phyloP scores from a whole-genome alignment of 2,888 invertebrate genomes.

The Epicampocera succincta region DNA sequence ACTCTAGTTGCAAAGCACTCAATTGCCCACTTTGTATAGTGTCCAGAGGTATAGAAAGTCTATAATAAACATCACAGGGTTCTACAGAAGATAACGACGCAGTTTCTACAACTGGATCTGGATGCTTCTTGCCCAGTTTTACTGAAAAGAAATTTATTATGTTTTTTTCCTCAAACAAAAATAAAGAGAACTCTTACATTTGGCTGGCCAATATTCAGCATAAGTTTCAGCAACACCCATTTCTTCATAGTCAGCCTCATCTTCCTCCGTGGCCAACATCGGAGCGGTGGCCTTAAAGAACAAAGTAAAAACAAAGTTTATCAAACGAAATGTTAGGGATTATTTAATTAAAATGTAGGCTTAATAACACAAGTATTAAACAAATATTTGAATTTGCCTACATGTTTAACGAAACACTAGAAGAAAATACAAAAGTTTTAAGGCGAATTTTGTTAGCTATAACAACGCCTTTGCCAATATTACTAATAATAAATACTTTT shows the following conservation, averaged over 20 bases:
- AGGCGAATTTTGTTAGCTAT: too few relatives aligned
- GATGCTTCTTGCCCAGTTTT: constrained; percentile 96
- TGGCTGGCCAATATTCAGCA: constrained; percentile 98
- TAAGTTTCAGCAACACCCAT: constrained; percentile 99
- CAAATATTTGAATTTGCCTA: too few relatives aligned
- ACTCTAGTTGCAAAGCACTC: constrained; percentile 98
- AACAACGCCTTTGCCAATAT: too few relatives aligned
- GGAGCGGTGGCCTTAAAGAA: constrained; percentile 65
- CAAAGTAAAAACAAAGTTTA: background rate
- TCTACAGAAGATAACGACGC: constrained; percentile 98
- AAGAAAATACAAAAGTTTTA: too few relatives aligned
- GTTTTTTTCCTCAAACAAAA: background rate
- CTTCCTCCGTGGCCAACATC: constrained; percentile 84
- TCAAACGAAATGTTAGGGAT: too few relatives aligned
- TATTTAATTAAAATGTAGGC: too few relatives aligned
- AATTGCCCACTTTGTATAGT: constrained; percentile 92
- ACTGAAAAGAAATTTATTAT: constrained; percentile 83
- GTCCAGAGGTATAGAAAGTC: constrained; percentile 90
- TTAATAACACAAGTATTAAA: too few relatives aligned
- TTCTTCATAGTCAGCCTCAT: constrained; percentile 96
- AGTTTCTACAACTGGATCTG: constrained; percentile 99
- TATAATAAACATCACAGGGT: constrained; percentile 96
- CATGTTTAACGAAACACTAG: too few relatives aligned
- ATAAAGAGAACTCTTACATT: constrained; percentile 84
- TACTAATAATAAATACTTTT: too few relatives aligned